Conservation (phyloP, 2,113 vertebrate genomes). For the Gracilinanus agilis region DNA sequence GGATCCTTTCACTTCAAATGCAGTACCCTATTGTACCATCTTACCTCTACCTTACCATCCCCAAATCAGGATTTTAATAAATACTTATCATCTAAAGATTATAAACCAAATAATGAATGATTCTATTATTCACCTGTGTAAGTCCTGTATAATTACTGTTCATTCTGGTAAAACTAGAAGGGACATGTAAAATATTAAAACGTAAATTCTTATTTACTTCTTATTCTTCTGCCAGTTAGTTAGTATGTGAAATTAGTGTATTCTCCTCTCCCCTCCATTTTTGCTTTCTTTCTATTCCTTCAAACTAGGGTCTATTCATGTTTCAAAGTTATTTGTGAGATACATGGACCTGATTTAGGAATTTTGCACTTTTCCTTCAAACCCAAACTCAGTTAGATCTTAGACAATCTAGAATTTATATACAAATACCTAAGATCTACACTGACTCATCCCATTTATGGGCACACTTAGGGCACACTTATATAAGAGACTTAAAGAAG, state of each 20-base stretch:
- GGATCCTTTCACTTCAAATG: not conserved
- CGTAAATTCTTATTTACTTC: not conserved
- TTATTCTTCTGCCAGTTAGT: conserved; percentile 15
- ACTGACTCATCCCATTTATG: not conserved
- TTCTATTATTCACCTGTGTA: not conserved
- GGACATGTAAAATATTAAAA: not conserved
- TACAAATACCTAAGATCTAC: not conserved
- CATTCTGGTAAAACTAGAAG: not conserved
- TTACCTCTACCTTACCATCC: not conserved
- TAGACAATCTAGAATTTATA: not conserved
- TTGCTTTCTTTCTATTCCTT: not conserved
- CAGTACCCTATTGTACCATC: not conserved
- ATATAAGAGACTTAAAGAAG: not conserved
- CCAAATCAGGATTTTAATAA: not conserved
- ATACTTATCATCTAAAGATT: not conserved
- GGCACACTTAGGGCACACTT: not conserved
- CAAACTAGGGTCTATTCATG: conserved; percentile 10
- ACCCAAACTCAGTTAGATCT: not conserved
- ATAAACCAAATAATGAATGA: conserved; percentile 15
- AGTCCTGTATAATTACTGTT: not conserved
- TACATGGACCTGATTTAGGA: not conserved
- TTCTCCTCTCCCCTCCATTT: not conserved
- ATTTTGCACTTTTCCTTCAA: conserved; percentile 4
- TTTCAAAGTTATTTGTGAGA: not conserved
- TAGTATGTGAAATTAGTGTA: not conserved